Conservation (phyloP, 64 coral and sea anemone species). For the Stichodactyla helianthus region DNA sequence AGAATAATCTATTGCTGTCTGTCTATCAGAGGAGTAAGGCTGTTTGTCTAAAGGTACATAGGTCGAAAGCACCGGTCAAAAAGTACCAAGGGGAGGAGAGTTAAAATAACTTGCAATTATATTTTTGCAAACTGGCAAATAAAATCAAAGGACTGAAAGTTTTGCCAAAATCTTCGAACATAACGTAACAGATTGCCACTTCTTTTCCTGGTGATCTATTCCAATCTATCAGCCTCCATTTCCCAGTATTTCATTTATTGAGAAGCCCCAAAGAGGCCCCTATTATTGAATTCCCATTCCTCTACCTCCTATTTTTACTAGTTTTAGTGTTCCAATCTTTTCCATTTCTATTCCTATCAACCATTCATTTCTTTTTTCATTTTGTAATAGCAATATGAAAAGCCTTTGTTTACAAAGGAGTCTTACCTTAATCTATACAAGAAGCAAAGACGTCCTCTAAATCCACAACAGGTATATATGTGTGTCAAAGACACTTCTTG, state of each 20-base stretch:
- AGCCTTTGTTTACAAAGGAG: slow-evolving; percentile 75
- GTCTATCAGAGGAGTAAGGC: slow-evolving; percentile 81
- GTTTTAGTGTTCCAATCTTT: no score
- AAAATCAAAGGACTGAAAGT: background rate
- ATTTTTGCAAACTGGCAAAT: no score
- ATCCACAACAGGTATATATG: slow-evolving; percentile 54
- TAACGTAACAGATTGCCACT: no score
- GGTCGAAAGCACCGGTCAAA: background rate
- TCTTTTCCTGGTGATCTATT: no score
- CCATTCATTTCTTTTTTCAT: slow-evolving; percentile 1
- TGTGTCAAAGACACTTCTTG: background rate
- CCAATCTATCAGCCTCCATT: no score
- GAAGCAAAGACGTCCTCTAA: slow-evolving; percentile 73
- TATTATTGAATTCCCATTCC: no score
- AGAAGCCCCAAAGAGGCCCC: no score
- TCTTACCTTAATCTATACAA: slow-evolving; percentile 76
- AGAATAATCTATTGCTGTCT: slow-evolving; percentile 84
- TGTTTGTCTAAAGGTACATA: slow-evolving; percentile 72
- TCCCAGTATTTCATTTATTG: no score
- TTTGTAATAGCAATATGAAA: slow-evolving; percentile 73
- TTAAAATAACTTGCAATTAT: background rate
- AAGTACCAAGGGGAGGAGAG: no score
- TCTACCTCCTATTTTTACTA: no score
- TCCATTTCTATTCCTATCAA: background rate
- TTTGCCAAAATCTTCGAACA: no score